A percentile compares a stretch with the other conserved stretches of the same genome.
Conservation (phyloP, 2,888 invertebrate genomes). For the Eretmocerus hayati region DNA sequence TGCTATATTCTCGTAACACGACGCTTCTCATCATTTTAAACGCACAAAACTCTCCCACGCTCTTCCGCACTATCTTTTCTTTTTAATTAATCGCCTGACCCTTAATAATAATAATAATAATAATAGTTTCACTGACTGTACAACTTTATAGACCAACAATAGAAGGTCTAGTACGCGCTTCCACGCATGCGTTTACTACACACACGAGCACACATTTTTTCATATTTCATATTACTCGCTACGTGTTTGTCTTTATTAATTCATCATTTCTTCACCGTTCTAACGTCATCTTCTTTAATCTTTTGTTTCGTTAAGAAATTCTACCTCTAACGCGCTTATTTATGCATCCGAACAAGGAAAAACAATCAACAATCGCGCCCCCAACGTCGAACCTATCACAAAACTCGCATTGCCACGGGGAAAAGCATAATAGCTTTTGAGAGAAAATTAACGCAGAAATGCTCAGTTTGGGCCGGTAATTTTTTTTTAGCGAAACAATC, state of each 20-base stretch:
- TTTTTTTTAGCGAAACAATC: background rate
- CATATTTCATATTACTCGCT: conserved; percentile 21
- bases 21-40: conserved; percentile 12
- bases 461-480: background rate
- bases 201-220: conserved; percentile 25
- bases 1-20: conserved; percentile 16
- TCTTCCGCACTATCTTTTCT: conserved; percentile 15
- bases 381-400: conserved; percentile 25
- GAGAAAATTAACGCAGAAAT: conserved; percentile 11
- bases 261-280: conserved; percentile 10
- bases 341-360: conserved; percentile 16
- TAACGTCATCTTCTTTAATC: conserved; percentile 12
- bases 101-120: conserved; percentile 48
- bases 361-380: conserved; percentile 24
- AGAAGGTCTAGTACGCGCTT: conserved; percentile 44
- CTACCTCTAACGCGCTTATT: conserved; percentile 3
- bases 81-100: conserved; percentile 35
- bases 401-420: conserved; percentile 21
- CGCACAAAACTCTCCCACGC: conserved; percentile 21
- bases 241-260: conserved; percentile 16
- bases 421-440: conserved; percentile 8
- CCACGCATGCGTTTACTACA: conserved; percentile 30
- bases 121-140: conserved; percentile 48
- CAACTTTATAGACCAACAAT: conserved; percentile 48
- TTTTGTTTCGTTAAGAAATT: conserved; percentile 21